phyloP scores from a whole-genome alignment of 2,113 vertebrate genomes.

The Numida meleagris region DNA sequence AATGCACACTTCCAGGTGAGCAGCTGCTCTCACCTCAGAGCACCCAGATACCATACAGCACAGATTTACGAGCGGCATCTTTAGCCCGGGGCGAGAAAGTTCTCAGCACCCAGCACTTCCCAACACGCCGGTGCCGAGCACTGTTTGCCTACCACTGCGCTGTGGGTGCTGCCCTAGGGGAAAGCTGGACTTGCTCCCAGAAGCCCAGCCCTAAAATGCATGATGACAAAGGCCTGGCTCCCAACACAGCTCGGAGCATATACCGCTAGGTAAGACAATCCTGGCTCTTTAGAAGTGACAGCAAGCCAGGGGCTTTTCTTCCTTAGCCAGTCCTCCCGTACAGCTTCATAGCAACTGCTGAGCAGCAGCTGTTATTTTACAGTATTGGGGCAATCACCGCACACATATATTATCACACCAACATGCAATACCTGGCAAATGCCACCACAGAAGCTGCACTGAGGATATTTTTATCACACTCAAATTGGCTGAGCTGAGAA shows the following conservation, averaged over 20 bases:
- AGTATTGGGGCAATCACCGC: not conserved
- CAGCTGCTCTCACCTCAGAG: not conserved
- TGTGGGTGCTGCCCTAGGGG: not conserved
- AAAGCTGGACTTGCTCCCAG: not conserved
- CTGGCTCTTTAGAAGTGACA: not conserved
- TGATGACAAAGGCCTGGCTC: not conserved
- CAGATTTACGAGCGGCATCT: rapidly evolving
- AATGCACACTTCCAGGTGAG: not conserved
- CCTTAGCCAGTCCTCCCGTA: not conserved
- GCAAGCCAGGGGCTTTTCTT: not conserved
- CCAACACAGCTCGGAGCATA: not conserved
- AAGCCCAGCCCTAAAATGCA: not conserved
- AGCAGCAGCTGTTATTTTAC: not conserved
- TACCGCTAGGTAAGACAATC: not conserved
- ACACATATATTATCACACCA: not conserved
- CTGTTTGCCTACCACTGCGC: not conserved
- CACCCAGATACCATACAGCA: not conserved
- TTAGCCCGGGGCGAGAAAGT: not conserved
- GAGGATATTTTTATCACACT: not conserved
- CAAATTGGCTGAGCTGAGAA: not conserved
- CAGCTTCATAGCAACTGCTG: not conserved
- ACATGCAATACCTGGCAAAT: not conserved
- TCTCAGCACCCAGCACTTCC: not conserved
- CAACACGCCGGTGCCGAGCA: not conserved
- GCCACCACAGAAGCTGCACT: not conserved